Evolutionary conservation across 2,797 vertebrate genomes (phyloP).

Genomic region (Amniataba percoides): DNA sequence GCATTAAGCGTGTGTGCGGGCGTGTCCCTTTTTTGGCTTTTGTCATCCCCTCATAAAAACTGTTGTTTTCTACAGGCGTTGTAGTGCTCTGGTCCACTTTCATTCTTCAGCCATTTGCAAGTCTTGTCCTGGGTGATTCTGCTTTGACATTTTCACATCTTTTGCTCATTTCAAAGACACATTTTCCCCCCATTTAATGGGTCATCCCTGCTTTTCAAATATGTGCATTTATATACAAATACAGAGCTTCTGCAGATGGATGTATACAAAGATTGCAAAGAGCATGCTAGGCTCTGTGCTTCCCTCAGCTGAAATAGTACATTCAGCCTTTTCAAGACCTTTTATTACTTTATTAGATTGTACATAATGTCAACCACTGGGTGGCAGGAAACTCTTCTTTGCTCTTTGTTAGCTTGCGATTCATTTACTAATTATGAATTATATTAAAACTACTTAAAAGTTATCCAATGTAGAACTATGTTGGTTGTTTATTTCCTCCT

Average conservation of each 20-base stretch:
- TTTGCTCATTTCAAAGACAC: neutral
- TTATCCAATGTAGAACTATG: neutral
- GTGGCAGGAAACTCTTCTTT: conserved; percentile 39
- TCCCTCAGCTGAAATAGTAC: neutral
- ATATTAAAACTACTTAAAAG: too few species aligned
- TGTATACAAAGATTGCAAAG: neutral
- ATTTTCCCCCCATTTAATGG: neutral
- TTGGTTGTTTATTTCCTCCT: too few species aligned
- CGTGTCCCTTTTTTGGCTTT: conserved; percentile 18
- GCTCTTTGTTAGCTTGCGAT: neutral
- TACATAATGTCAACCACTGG: conserved; percentile 30
- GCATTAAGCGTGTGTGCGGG: conserved; percentile 19
- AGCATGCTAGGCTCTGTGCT: neutral
- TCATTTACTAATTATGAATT: too few species aligned
- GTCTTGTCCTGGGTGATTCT: neutral
- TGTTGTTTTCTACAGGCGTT: neutral
- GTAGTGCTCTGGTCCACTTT: neutral
- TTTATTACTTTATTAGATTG: neutral
- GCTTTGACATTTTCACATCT: neutral
- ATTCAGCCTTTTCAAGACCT: neutral
- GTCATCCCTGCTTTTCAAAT: neutral
- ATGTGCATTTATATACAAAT: neutral
- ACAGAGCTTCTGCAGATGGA: neutral
- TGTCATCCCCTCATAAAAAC: conserved; percentile 37
- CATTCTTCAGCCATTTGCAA: neutral